Percentiles rank a stretch among this genome's conserved stretches.
These are phyloP conservation scores for Oostethus manadensis DNA, from an alignment of 2,113 vertebrate genomes.

Conservation along the genomic window DNA sequence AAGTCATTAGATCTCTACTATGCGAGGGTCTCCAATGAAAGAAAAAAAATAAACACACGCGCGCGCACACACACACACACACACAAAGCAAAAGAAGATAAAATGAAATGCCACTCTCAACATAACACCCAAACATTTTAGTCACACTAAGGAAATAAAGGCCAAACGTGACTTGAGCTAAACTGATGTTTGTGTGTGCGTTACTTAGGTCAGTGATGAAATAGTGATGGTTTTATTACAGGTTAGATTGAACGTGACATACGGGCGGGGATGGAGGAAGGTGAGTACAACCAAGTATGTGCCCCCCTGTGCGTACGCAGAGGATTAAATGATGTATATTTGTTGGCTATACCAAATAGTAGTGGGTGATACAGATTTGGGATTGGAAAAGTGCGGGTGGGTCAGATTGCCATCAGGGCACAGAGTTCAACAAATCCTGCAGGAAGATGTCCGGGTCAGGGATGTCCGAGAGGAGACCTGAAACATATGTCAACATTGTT, in stretches of 20 bases:
- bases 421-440: conserved; percentile 90
- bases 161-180: background rate
- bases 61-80: too few species aligned
- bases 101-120: conserved; percentile 61
- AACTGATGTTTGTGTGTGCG: conserved; percentile 24
- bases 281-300: background rate
- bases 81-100: conserved; percentile 39
- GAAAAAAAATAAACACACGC: too few species aligned
- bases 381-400: conserved; percentile 17
- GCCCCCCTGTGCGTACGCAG: conserved; percentile 26
- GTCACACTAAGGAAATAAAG: conserved; percentile 16
- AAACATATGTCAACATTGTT: conserved; percentile 6
- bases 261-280: conserved; percentile 31
- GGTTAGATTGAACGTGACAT: conserved; percentile 54
- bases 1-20: conserved; percentile 41
- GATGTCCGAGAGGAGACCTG: conserved; percentile 91
- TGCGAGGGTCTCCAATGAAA: conserved; percentile 39
- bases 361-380: background rate
- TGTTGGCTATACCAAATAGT: conserved; percentile 14
- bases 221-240: conserved; percentile 52
- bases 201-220: conserved; percentile 57
- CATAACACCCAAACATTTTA: conserved; percentile 47
- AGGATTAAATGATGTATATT: conserved; percentile 35
- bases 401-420: conserved; percentile 78
- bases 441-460: conserved; percentile 88